Evolutionary conservation across 2,113 vertebrate genomes (phyloP).

Genomic region (Elanus axillaris): DNA sequence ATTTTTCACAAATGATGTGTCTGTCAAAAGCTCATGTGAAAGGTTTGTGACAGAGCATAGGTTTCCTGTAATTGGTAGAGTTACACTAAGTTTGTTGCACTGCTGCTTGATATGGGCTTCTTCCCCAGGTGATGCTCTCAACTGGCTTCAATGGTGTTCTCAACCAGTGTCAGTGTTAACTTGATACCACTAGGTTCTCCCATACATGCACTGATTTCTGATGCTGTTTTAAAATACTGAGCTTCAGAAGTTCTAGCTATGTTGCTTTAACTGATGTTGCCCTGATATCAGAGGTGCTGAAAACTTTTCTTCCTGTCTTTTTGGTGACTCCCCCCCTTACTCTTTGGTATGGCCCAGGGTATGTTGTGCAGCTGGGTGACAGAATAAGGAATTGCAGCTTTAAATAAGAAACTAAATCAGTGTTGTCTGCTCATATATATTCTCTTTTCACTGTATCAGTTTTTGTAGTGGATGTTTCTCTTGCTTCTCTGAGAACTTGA

Average conservation of each 20-base stretch:
- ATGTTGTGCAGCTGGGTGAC: neutral
- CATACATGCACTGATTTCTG: neutral
- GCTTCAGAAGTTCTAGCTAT: neutral
- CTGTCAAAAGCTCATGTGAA: neutral
- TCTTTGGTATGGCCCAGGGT: neutral
- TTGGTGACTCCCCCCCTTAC: neutral
- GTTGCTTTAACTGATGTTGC: neutral
- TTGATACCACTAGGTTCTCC: neutral
- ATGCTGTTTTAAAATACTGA: neutral
- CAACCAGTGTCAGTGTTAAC: neutral
- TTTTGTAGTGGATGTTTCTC: neutral
- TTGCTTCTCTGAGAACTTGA: neutral
- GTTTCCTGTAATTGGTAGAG: neutral
- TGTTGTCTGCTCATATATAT: neutral
- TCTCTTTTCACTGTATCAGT: neutral
- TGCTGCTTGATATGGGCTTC: neutral
- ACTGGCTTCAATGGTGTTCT: neutral
- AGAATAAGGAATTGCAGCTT: neutral
- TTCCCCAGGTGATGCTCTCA: neutral
- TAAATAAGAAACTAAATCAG: neutral
- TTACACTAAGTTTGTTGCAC: neutral
- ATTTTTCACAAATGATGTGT: neutral
- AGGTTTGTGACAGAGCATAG: rapidly evolving
- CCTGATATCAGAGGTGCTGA: neutral
- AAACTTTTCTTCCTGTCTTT: neutral